phyloP scores from a whole-genome alignment of 2,113 vertebrate genomes.

The Beaufortia kweichowensis region DNA sequence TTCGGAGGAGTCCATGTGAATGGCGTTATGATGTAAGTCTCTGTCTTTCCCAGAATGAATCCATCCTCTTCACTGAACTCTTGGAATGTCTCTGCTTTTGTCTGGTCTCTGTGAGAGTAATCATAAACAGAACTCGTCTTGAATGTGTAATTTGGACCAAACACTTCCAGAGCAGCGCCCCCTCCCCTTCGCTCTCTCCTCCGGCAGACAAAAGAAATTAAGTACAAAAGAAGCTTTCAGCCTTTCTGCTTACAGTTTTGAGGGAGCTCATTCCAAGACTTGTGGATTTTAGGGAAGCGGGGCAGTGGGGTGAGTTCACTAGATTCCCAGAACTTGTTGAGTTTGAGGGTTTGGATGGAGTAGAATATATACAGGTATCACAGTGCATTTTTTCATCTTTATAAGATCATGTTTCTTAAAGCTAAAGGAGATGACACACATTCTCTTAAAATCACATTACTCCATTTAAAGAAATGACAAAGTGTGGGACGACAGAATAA shows the following conservation, averaged over 20 bases:
- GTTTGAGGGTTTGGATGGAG: conserved; percentile 33
- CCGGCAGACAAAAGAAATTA: conserved; percentile 33
- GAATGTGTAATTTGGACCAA: conserved; percentile 57
- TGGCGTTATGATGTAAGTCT: conserved; percentile 35
- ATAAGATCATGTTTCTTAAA: too few relatives aligned
- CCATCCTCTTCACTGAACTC: conserved; percentile 41
- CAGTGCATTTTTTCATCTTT: too few relatives aligned
- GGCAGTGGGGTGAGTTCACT: not conserved
- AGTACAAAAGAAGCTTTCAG: conserved; percentile 54
- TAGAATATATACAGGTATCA: not conserved
- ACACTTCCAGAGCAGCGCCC: conserved; percentile 42
- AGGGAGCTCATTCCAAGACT: conserved; percentile 40
- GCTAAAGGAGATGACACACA: too few relatives aligned
- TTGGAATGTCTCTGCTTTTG: conserved; percentile 57
- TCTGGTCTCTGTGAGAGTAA: conserved; percentile 50
- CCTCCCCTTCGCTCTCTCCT: conserved; percentile 5
- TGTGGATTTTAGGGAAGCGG: not conserved
- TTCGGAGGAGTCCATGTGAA: conserved; percentile 32
- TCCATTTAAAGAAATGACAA: too few relatives aligned
- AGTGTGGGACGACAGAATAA: not conserved
- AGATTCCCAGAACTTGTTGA: conserved; percentile 23
- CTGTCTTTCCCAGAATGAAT: conserved; percentile 27
- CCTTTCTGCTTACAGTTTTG: conserved; percentile 42
- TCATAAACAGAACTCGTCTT: conserved; percentile 56
- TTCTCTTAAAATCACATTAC: too few relatives aligned